These are phyloP conservation scores for Acromyrmex echinatior DNA, from an alignment of 1,140 invertebrate species.

Conservation along the genomic window DNA sequence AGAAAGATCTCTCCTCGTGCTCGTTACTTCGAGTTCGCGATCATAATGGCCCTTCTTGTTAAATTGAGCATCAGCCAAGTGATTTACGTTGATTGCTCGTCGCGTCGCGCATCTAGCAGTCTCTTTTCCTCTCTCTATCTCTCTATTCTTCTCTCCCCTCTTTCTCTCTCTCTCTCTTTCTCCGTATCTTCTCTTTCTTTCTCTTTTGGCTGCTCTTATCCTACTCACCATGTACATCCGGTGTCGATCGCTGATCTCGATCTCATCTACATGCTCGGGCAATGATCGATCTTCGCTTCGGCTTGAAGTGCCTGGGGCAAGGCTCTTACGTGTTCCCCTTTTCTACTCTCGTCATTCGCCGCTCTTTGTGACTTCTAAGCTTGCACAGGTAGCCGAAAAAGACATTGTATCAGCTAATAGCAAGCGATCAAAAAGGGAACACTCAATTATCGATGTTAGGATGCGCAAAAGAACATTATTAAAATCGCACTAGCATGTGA, in stretches of 20 bases:
- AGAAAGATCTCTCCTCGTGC: conserved; percentile 52
- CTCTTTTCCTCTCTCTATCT: neutral
- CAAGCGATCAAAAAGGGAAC: conserved; percentile 2
- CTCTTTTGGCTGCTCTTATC: conserved; percentile 22
- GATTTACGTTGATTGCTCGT: conserved; percentile 86
- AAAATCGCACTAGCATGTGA: neutral
- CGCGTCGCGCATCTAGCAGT: conserved; percentile 75
- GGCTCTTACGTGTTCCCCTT: neutral
- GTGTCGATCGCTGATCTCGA: conserved; percentile 67
- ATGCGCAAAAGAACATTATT: neutral
- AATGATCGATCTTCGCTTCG: conserved; percentile 58
- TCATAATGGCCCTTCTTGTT: conserved; percentile 86
- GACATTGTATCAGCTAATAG: neutral
- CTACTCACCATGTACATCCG: conserved; percentile 30
- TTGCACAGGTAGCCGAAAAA: conserved; percentile 14
- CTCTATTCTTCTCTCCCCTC: neutral
- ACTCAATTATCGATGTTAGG: conserved; percentile 18
- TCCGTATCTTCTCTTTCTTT: neutral
- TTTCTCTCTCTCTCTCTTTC: neutral
- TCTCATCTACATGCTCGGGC: conserved; percentile 52
- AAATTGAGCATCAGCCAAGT: conserved; percentile 86
- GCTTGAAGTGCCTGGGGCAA: neutral
- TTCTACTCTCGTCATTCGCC: conserved; percentile 41
- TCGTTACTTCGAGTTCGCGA: conserved; percentile 82
- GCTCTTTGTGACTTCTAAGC: too few species aligned